Conservation (phyloP, 1,140 invertebrate species). For the Odontomachus brunneus region DNA sequence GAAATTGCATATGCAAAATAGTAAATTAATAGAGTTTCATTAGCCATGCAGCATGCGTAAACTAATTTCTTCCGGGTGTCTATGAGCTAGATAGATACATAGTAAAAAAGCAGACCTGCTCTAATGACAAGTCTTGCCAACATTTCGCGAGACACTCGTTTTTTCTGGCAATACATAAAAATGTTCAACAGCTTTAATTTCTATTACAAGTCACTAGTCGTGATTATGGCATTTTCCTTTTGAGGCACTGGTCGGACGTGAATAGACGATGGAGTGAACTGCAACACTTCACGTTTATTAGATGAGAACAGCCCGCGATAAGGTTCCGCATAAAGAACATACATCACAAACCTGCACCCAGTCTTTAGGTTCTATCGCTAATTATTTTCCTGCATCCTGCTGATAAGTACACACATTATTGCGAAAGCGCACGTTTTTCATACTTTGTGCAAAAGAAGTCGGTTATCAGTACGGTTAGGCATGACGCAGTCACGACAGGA, state of each 20-base stretch:
- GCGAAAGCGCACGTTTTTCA: background rate
- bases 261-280: background rate
- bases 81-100: no score
- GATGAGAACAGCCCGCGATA: background rate
- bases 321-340: background rate
- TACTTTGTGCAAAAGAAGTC: background rate
- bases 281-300: background rate
- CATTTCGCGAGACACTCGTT: no score
- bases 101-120: no score
- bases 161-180: no score
- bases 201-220: background rate
- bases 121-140: no score
- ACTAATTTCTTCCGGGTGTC: no score
- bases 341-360: background rate
- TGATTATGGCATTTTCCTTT: background rate
- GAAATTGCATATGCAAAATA: no score
- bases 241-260: background rate
- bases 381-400: conserved; percentile 5
- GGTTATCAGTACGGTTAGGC: background rate
- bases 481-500: no score
- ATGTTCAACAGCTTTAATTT: background rate
- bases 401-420: background rate
- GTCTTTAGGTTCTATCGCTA: background rate
- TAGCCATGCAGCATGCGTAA: no score
- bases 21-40: no score